phyloP scores from a whole-genome alignment of 2,797 vertebrate genomes.

The Halcyon smyrnensis region DNA sequence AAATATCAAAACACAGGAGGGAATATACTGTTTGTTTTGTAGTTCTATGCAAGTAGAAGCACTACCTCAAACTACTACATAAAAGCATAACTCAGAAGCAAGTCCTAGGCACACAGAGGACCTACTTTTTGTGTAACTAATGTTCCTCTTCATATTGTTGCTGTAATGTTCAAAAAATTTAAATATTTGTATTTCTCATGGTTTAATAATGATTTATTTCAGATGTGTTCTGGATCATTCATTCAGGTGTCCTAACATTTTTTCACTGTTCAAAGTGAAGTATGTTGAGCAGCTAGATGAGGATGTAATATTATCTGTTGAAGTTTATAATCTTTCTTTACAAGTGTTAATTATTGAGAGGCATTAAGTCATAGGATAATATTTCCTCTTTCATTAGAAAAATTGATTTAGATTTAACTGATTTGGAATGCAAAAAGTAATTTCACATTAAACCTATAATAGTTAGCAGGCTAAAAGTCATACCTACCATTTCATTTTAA shows the following conservation, averaged over 20 bases:
- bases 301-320: neutral
- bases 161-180: neutral
- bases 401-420: neutral
- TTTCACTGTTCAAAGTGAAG: neutral
- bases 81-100: neutral
- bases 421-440: neutral
- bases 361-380: neutral
- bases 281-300: neutral
- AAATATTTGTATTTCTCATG: neutral
- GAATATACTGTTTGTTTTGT: neutral
- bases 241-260: neutral
- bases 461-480: neutral
- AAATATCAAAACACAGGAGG: neutral
- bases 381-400: neutral
- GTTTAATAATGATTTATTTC: neutral
- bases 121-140: neutral
- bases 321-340: neutral
- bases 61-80: neutral
- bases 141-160: neutral
- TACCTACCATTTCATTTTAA: neutral
- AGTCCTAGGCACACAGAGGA: neutral
- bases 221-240: neutral
- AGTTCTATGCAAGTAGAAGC: neutral
- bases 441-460: neutral
- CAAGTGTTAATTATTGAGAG: neutral